Conservation (phyloP, 92 coral and sea anemone genomes). For the Bergia puertoricense region DNA sequence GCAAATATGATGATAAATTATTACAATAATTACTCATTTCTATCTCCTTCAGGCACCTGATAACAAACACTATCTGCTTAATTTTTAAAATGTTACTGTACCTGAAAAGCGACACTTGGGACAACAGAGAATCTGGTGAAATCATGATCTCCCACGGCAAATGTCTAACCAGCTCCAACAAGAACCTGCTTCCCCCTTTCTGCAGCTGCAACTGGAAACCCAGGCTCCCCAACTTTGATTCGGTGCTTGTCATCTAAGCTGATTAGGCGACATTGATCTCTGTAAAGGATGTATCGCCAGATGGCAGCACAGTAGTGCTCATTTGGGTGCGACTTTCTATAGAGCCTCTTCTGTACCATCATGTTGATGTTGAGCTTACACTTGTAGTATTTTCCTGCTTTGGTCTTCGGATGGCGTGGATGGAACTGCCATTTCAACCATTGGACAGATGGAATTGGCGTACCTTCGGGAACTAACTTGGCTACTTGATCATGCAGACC, state of each 20-base stretch:
- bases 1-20: too few species aligned
- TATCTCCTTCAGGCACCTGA: too few species aligned
- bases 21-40: too few species aligned
- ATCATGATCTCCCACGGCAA: slow-evolving; percentile 54
- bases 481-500: background rate
- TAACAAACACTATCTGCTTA: background rate
- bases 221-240: slow-evolving; percentile 55
- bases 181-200: slow-evolving; percentile 49
- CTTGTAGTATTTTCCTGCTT: background rate
- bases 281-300: slow-evolving; percentile 20
- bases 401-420: background rate
- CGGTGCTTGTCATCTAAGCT: slow-evolving; percentile 56
- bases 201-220: slow-evolving; percentile 50
- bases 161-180: slow-evolving; percentile 41
- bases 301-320: slow-evolving; percentile 46
- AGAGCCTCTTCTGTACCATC: slow-evolving; percentile 24
- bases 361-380: background rate
- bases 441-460: background rate
- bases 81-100: background rate
- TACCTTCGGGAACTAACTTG: slow-evolving; percentile 1
- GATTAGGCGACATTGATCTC: background rate
- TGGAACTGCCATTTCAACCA: slow-evolving; percentile 20
- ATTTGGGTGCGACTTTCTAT: slow-evolving; percentile 18
- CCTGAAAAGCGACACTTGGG: slow-evolving; percentile 40
- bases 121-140: slow-evolving; percentile 46